Percentiles rank a stretch among this genome's conserved stretches.
phyloP scores from a whole-genome alignment of 2,113 vertebrate genomes.

The Myrmecobius fasciatus region DNA sequence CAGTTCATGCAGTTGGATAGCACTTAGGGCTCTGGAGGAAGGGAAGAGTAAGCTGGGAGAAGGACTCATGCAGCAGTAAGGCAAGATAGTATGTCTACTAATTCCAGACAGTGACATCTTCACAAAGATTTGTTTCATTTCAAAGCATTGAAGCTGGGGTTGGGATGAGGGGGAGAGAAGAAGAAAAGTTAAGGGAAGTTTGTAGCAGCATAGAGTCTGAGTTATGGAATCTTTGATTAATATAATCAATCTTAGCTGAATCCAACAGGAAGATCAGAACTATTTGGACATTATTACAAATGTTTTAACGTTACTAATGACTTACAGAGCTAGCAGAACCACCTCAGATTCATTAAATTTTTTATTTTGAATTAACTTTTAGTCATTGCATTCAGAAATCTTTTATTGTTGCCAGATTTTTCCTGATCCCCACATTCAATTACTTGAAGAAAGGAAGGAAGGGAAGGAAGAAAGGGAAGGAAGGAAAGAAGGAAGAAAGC shows the following conservation, averaged over 20 bases:
- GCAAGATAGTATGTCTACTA: not conserved
- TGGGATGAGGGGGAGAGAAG: not conserved
- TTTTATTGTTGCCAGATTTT: too few species aligned
- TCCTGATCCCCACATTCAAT: too few species aligned
- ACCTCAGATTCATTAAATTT: too few species aligned
- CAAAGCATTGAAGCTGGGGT: not conserved
- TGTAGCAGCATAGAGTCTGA: not conserved
- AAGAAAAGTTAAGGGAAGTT: not conserved
- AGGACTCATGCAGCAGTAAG: rapidly evolving
- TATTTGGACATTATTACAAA: not conserved
- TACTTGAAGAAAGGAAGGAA: not conserved
- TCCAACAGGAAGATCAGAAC: not conserved
- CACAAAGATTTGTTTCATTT: not conserved
- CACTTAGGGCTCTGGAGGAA: constrained; percentile 26
- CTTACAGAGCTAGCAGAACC: too few species aligned
- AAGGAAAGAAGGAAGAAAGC: too few species aligned
- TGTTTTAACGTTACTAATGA: not conserved
- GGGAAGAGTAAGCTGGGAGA: not conserved
- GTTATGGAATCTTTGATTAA: not conserved
- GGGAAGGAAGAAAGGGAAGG: not conserved
- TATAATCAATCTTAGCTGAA: not conserved
- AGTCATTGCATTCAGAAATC: too few species aligned
- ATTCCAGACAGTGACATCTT: not conserved
- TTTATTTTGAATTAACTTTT: too few species aligned
- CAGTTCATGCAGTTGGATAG: constrained; percentile 34